Base-by-base conservation (phyloP, 2,113 vertebrate species). In the Osmerus eperlanus region DNA sequence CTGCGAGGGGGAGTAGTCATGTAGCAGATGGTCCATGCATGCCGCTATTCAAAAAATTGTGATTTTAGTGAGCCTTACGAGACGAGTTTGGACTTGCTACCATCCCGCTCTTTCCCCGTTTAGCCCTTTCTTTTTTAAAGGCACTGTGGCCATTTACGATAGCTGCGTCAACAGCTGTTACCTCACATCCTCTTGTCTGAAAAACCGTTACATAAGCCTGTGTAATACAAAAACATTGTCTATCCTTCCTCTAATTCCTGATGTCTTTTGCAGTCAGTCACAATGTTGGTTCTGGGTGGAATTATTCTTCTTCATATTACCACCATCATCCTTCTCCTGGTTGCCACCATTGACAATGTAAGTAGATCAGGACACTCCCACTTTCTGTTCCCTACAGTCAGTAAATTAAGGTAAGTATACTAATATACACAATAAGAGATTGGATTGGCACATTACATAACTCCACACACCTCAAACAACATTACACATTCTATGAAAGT, bases 261-360 rank as follows among this genome's bases (percentile, higher is more conserved):
- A 80, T 81, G 56, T 83, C 76, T 78, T 84, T 70, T 71, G 70
- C 71, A 81, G 62, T 80, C 70, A 74, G 84, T 72, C 86, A 91
- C 78, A 65, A 93, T 93, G 92, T 88, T 92, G 85, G 83, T 91
- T 77, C 80, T 93, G 77, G 88, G 76, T 76, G 91, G 87, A 83
- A 90, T 93, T 79, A 87, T 92, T 54, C 67, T 91, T 71, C 79
- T 93, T 77, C 92, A 93, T 79, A 72, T 93, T 21, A 87, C 89
- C 18, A 74, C 88, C 71, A 86, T 93, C 79, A 86, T 93, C 84
- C 84, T 93, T 77, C 90, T 93, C 11, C 87, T 93, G 81, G 88
- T 92, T 79, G 90, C 92, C 68, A 86, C 90, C 65, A 91, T 93
- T 25, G 90, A 92, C 79, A 92, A 92, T 87, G 92, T 92, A 71